Evolutionary conservation across 2,113 vertebrate genomes (phyloP).

Genomic region (Ammodramus savannarum): DNA sequence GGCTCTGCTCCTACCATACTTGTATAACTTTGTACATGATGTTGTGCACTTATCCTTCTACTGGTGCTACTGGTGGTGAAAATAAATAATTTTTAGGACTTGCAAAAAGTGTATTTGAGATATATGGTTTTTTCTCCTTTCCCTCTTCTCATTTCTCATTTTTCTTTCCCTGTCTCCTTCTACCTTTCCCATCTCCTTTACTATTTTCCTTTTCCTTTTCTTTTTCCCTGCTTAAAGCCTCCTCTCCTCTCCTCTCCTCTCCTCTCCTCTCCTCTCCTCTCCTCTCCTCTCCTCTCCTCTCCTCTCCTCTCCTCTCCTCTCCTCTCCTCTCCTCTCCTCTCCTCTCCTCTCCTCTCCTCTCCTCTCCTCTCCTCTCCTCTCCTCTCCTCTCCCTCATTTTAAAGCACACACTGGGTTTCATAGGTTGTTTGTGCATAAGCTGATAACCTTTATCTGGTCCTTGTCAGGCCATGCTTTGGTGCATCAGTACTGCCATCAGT

Average conservation of each 20-base stretch:
- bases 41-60: not conserved
- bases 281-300: not conserved
- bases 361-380: not conserved
- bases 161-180: not conserved
- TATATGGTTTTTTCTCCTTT: not conserved
- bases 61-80: not conserved
- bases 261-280: rapidly evolving
- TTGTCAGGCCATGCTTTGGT: not conserved
- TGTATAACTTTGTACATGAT: not conserved
- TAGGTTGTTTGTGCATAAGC: not conserved
- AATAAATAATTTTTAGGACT: not conserved
- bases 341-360: not conserved
- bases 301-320: not conserved
- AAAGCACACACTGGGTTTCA: not conserved
- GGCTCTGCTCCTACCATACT: not conserved
- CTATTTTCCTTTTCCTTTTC: not conserved
- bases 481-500: not conserved
- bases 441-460: not conserved
- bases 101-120: not conserved
- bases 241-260: not conserved
- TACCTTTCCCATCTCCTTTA: not conserved
- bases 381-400: not conserved
- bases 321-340: not conserved
- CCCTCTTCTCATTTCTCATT: not conserved
- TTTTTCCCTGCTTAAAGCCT: no score